Conservation (phyloP, 2,797 vertebrate species). For the Rhinogobio ventralis region DNA sequence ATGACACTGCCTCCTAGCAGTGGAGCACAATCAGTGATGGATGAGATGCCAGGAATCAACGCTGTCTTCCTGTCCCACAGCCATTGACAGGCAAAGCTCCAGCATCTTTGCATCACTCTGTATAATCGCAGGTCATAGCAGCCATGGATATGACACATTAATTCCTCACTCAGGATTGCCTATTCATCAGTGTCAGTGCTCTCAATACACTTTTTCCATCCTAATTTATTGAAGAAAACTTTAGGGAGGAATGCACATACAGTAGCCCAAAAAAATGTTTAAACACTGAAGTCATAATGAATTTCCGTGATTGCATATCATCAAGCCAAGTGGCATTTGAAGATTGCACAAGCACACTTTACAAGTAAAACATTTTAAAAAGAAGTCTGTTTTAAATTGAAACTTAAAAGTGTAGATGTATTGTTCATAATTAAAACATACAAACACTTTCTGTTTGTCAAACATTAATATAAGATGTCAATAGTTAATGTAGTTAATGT, state of each 20-base stretch:
- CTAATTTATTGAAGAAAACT: constrained; percentile 63
- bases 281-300: not conserved
- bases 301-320: not conserved
- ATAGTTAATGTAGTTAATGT: not conserved
- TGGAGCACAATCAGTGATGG: constrained; percentile 76
- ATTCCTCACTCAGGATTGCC: constrained; percentile 76
- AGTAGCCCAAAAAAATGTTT: not conserved
- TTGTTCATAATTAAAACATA: not conserved
- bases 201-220: constrained; percentile 53
- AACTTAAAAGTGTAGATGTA: not conserved
- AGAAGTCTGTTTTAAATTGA: not conserved
- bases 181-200: constrained; percentile 78
- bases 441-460: not conserved
- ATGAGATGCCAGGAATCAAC: constrained; percentile 74
- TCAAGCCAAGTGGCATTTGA: not conserved
- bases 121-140: constrained; percentile 73
- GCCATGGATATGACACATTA: constrained; percentile 71
- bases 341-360: not conserved
- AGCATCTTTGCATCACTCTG: constrained; percentile 68
- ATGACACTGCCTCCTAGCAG: constrained; percentile 75
- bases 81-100: constrained; percentile 72
- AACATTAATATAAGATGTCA: not conserved
- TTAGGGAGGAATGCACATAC: not conserved
- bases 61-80: constrained; percentile 60
- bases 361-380: not conserved